phyloP scores from a whole-genome alignment of 2,888 invertebrate genomes.

The Podotricha telesiphe region DNA sequence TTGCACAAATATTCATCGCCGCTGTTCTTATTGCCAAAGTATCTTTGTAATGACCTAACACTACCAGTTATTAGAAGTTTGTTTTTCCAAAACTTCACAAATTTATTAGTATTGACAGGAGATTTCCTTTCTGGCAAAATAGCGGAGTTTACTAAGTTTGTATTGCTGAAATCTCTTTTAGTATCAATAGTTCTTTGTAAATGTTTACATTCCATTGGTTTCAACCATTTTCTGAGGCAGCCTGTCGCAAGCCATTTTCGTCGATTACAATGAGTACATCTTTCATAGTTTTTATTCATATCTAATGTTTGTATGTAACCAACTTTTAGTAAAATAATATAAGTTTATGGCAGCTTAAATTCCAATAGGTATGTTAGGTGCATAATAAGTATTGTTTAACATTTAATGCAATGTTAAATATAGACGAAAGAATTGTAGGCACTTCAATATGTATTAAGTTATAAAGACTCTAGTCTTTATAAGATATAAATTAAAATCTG shows the following conservation, averaged over 20 bases:
- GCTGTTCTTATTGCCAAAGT: constrained; percentile 69
- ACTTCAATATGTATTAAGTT: constrained; percentile 4
- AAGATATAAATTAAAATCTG: neutral
- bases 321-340: constrained; percentile 1
- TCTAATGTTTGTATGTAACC: constrained; percentile 31
- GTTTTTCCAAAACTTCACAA: constrained; percentile 79
- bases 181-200: constrained; percentile 73
- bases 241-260: constrained; percentile 78
- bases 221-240: constrained; percentile 78
- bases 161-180: constrained; percentile 71
- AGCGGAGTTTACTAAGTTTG: constrained; percentile 73
- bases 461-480: too few relatives aligned
- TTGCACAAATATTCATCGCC: constrained; percentile 65
- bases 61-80: constrained; percentile 75
- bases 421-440: neutral
- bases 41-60: constrained; percentile 74
- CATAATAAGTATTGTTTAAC: constrained; percentile 3
- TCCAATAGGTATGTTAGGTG: neutral
- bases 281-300: constrained; percentile 80
- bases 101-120: constrained; percentile 69
- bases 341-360: neutral
- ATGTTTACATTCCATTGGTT: constrained; percentile 81
- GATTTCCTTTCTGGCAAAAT: constrained; percentile 71
- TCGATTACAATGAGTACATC: constrained; percentile 76
- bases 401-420: constrained; percentile 5